Percentiles rank a stretch among this genome's conserved stretches.
Conservation (phyloP, 2,888 invertebrate genomes). For the Tupiocoris notatus region DNA sequence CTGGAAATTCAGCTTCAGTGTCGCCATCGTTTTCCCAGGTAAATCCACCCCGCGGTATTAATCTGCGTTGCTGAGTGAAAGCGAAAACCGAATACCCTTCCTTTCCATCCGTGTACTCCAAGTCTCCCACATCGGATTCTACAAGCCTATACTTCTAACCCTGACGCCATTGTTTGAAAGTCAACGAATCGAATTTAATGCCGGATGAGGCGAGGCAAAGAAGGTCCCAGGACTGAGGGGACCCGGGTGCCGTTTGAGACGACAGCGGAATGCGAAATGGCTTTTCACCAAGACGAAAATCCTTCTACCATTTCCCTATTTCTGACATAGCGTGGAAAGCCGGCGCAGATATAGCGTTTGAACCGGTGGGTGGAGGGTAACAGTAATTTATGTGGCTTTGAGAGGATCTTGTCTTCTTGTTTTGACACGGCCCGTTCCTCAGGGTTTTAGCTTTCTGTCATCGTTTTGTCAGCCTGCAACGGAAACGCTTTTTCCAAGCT, state of each 20-base stretch:
- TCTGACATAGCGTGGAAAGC: neutral
- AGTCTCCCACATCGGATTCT: neutral
- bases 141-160: neutral
- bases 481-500: neutral
- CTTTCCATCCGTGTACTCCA: neutral
- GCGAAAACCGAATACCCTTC: neutral
- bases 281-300: neutral
- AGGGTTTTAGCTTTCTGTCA: neutral
- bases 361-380: neutral
- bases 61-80: neutral
- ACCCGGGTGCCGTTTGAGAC: conserved; percentile 10
- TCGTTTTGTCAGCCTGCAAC: neutral
- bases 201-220: neutral
- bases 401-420: conserved; percentile 8
- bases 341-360: neutral
- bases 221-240: neutral
- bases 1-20: neutral
- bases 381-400: conserved; percentile 20
- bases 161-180: conserved; percentile 21
- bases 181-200: conserved; percentile 28
- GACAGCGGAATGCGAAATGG: conserved; percentile 27
- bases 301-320: neutral
- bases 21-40: neutral
- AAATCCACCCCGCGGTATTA: neutral
- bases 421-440: neutral